A percentile compares a stretch with the other conserved stretches of the same genome.
Conservation (phyloP, 2,888 invertebrate genomes). For the Timema podura region DNA sequence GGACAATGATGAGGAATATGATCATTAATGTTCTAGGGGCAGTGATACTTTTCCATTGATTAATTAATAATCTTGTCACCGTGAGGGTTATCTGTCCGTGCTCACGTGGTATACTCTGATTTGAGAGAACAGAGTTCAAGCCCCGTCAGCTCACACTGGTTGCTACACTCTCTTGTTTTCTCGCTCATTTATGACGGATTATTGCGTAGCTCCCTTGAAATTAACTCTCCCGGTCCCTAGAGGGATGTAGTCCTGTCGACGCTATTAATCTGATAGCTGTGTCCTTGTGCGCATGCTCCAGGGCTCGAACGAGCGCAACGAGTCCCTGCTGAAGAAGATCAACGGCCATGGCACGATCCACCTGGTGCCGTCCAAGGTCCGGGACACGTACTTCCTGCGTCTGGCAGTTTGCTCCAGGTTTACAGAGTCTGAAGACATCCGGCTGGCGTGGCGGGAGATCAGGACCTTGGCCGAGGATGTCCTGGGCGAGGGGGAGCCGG, state of each 20-base stretch:
- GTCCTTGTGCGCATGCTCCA: conserved; percentile 35
- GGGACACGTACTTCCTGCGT: conserved; percentile 78
- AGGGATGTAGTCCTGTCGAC: too few relatives aligned
- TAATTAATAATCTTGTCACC: too few relatives aligned
- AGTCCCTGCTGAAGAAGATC: conserved; percentile 73
- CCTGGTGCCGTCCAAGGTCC: conserved; percentile 85
- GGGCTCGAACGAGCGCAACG: conserved; percentile 77
- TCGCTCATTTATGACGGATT: too few relatives aligned
- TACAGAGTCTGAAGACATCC: conserved; percentile 75
- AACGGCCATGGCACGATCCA: conserved; percentile 90
- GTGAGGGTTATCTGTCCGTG: too few relatives aligned
- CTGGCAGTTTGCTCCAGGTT: conserved; percentile 86
- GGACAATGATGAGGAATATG: background rate
- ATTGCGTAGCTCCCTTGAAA: too few relatives aligned
- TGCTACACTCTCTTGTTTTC: too few relatives aligned
- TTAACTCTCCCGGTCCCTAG: too few relatives aligned
- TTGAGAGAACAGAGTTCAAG: too few relatives aligned
- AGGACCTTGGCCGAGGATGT: conserved; percentile 68
- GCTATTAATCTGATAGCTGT: too few relatives aligned
- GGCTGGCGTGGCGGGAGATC: conserved; percentile 83
- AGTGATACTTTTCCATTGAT: background rate
- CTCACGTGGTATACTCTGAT: too few relatives aligned
- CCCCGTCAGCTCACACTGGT: too few relatives aligned
- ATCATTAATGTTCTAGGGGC: background rate
- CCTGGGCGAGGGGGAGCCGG: conserved; percentile 43